Evolutionary conservation across 2,113 vertebrate species (phyloP).

Genomic region (Leucopsar rothschildi): DNA sequence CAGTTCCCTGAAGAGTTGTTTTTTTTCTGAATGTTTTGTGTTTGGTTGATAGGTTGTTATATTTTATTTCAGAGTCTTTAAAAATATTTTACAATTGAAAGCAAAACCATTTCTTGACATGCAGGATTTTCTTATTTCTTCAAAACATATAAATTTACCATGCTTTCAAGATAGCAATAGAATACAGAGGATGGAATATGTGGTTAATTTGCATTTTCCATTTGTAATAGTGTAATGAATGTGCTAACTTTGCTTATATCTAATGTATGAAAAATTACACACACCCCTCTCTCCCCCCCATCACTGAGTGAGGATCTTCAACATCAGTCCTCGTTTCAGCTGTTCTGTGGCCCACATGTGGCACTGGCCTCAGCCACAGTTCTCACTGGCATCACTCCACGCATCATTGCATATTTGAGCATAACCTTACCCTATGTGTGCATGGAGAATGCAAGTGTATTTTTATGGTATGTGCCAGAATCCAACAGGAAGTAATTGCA

Average conservation of each 20-base stretch:
- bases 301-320: background rate
- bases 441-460: background rate
- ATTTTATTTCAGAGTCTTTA: background rate
- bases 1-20: accelerated
- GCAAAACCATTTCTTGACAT: background rate
- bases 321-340: background rate
- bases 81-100: background rate
- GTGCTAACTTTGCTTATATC: background rate
- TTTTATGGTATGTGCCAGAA: background rate
- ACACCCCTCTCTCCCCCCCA: background rate
- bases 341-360: accelerated
- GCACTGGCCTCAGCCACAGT: background rate
- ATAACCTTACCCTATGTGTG: background rate
- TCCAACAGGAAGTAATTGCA: background rate
- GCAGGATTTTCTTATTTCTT: background rate
- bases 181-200: background rate
- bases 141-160: background rate
- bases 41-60: background rate
- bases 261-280: background rate
- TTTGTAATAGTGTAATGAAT: background rate
- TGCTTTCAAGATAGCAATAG: background rate
- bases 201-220: background rate
- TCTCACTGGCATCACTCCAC: background rate
- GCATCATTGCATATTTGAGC: background rate
- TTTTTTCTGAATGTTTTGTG: background rate